These are phyloP conservation scores for Lysiphlebus fabarum DNA, from an alignment of 1,140 invertebrate species.

Conservation along the genomic window DNA sequence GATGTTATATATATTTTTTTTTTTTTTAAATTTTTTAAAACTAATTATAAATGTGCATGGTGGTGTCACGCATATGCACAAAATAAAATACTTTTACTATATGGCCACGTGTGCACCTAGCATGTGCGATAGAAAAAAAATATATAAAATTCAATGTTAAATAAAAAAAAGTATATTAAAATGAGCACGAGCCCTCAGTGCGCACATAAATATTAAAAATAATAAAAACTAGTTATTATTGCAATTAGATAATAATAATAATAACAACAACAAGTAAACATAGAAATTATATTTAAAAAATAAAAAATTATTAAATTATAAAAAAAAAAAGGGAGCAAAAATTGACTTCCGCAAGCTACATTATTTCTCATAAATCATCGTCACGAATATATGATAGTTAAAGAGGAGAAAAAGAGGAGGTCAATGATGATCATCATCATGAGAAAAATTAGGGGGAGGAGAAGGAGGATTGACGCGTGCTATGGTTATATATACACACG, in stretches of 20 bases:
- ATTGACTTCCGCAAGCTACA: conserved; percentile 6
- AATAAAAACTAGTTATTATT: no score
- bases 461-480: not conserved
- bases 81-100: no score
- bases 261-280: no score
- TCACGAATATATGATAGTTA: not conserved
- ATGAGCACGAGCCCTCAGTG: no score
- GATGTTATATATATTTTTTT: not conserved
- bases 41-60: conserved; percentile 4
- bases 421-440: not conserved
- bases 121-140: conserved; percentile 2
- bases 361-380: conserved; percentile 9
- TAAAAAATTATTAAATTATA: no score
- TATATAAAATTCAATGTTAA: not conserved
- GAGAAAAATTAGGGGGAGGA: not conserved
- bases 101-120: conserved; percentile 1
- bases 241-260: no score
- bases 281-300: not conserved
- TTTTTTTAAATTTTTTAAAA: conserved; percentile 4
- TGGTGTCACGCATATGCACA: not conserved
- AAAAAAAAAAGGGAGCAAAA: not conserved
- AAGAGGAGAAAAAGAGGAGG: not conserved
- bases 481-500: conserved; percentile 6
- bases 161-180: no score
- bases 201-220: no score